These are phyloP conservation scores for Mus spretus DNA, from an alignment of 2,797 vertebrate species.

Conservation along the genomic window DNA sequence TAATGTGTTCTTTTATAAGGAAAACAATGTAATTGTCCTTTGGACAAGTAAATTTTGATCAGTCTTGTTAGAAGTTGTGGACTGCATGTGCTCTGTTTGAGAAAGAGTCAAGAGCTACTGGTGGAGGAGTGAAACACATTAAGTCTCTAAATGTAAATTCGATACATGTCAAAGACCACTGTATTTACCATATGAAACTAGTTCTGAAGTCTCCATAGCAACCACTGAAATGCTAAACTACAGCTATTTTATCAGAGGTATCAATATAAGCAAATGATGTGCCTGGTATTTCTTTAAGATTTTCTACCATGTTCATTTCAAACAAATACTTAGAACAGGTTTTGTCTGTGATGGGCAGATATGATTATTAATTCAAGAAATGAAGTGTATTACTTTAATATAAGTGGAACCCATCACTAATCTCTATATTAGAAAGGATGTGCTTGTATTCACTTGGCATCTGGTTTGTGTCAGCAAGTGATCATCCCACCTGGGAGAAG, in stretches of 20 bases:
- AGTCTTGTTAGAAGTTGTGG: not conserved
- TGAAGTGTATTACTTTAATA: constrained; percentile 15
- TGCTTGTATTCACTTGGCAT: not conserved
- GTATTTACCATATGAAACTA: constrained; percentile 75
- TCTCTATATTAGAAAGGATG: not conserved
- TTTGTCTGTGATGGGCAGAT: constrained; percentile 63
- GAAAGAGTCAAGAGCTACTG: not conserved
- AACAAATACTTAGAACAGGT: constrained; percentile 62
- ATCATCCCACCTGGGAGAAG: not conserved
- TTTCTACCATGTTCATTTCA: not conserved
- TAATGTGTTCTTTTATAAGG: not conserved
- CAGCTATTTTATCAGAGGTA: constrained; percentile 78
- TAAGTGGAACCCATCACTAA: not conserved
- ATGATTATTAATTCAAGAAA: constrained; percentile 70
- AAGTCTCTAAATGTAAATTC: constrained; percentile 80
- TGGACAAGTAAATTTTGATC: not conserved
- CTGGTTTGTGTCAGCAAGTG: not conserved
- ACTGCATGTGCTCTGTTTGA: not conserved
- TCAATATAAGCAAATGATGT: constrained; percentile 74
- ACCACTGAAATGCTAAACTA: constrained; percentile 72
- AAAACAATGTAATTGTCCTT: not conserved
- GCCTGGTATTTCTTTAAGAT: constrained; percentile 19
- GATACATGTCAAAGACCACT: constrained; percentile 73
- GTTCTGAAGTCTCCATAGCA: constrained; percentile 79
- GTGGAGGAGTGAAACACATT: constrained; percentile 43